Percentiles rank a stretch among this genome's conserved stretches.
Conservation (phyloP, 92 coral and sea anemone genomes). For the Epizoanthus illoricatus region DNA sequence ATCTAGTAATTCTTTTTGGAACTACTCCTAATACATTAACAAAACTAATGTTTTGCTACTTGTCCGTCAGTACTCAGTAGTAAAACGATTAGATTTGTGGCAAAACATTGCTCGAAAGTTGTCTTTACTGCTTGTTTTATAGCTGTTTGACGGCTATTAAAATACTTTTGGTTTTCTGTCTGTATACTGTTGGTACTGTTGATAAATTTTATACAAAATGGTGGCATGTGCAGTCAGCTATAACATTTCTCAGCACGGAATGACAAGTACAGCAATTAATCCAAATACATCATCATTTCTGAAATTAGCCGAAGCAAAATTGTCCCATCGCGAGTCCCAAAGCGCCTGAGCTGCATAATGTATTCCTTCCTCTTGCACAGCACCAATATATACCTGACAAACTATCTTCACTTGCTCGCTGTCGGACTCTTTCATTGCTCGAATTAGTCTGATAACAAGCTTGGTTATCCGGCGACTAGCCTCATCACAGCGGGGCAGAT, state of each 20-base stretch:
- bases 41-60: too few relatives aligned
- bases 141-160: too few relatives aligned
- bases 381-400: conserved; percentile 34
- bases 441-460: conserved; percentile 18
- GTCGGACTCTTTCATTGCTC: conserved; percentile 24
- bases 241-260: conserved; percentile 17
- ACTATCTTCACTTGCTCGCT: conserved; percentile 17
- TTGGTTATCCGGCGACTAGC: conserved; percentile 27
- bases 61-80: too few relatives aligned
- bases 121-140: too few relatives aligned
- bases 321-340: conserved; percentile 26
- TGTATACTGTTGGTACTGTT: too few relatives aligned
- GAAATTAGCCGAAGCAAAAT: conserved; percentile 39
- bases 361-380: conserved; percentile 19
- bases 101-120: too few relatives aligned
- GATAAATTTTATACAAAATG: too few relatives aligned
- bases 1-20: too few relatives aligned
- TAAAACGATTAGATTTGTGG: too few relatives aligned
- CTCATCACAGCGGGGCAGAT: conserved; percentile 9
- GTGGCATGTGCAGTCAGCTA: too few relatives aligned
- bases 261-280: conserved; percentile 9
- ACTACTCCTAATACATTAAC: too few relatives aligned
- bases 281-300: conserved; percentile 35
- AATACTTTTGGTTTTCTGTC: too few relatives aligned
- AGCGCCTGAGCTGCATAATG: conserved; percentile 21